These are phyloP conservation scores for Emydoidea blandingii DNA, from an alignment of 2,797 vertebrate genomes.

Conservation along the genomic window DNA sequence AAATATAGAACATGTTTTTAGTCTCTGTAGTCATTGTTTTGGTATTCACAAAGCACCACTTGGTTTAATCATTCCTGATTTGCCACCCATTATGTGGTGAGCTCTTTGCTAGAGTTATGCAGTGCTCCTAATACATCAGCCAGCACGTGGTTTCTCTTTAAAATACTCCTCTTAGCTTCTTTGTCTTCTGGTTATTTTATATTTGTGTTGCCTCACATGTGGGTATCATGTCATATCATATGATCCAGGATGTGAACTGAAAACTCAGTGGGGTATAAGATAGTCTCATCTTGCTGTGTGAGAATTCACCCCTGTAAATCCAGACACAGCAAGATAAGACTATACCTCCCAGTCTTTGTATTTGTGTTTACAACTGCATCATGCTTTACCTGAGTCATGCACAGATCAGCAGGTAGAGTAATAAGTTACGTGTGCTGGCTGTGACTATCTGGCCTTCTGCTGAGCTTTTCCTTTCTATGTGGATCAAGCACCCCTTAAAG, in stretches of 20 bases:
- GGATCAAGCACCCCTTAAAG: not conserved
- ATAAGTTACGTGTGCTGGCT: not conserved
- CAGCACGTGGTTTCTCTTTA: accelerated
- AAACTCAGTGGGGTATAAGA: not conserved
- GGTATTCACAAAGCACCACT: not conserved
- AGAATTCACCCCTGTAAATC: not conserved
- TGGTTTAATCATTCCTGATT: slow-evolving; percentile 6
- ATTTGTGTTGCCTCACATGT: not conserved
- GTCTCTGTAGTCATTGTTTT: slow-evolving; percentile 10
- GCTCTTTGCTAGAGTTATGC: not conserved
- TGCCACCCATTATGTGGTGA: not conserved
- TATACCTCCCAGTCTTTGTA: not conserved
- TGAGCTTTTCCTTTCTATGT: not conserved
- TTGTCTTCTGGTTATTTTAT: not conserved
- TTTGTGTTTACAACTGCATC: not conserved
- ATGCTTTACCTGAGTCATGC: not conserved
- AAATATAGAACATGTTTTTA: not conserved
- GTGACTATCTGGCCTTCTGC: not conserved
- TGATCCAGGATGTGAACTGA: not conserved
- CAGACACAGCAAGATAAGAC: not conserved
- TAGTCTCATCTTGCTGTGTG: not conserved
- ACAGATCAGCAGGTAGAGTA: not conserved
- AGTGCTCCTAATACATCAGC: not conserved
- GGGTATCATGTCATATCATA: not conserved
- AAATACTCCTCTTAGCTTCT: not conserved